Evolutionary conservation across 2,888 invertebrate genomes (phyloP), one percentile per base, ranked within the genome.

Genomic region (Acanthacorydalis orientalis): DNA sequence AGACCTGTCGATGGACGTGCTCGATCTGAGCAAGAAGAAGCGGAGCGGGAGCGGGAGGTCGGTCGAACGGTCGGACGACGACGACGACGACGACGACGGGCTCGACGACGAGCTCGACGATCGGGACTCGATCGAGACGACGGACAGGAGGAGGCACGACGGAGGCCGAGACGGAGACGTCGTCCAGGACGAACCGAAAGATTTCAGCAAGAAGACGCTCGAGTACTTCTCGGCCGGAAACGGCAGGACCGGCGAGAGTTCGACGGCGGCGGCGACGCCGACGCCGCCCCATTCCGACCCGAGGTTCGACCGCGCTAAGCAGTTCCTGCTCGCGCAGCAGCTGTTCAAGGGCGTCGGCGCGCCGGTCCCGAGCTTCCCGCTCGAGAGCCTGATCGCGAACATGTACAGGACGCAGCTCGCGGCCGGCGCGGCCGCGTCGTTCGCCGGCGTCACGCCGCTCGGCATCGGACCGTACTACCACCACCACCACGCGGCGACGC

Each of bases 21-120:
- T 89, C 42, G 89, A 90, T 67, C 73, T 90, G 52, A 87, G 87
- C 60, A 85, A 84, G 60, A 88, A 87, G 64, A 77, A 34, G 11
- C 74, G 50, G n/a, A n/a, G n/a, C n/a, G n/a, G n/a, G n/a, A n/a
- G n/a, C n/a, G n/a, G n/a, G n/a, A n/a, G n/a, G n/a, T n/a, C n/a
- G n/a, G n/a, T n/a, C n/a, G n/a, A n/a, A n/a, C n/a, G 50, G 43
- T 56, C 61, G 7, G 56, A 55, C 37, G 52, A 54, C 9, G 23
- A 23, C 23, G 23, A 6, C 2, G 23, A 23, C n/a, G n/a, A n/a
- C n/a, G n/a, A n/a, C n/a, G n/a, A n/a, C n/a, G n/a, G n/a, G n/a
- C n/a, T n/a, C n/a, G n/a, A n/a, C n/a, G n/a, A n/a, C n/a, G n/a
- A n/a, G n/a, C n/a, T n/a, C n/a, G n/a, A n/a, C n/a, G n/a, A n/a